Evolutionary conservation across 2,113 vertebrate species (phyloP), one percentile per base, ranked within the genome.

Genomic region (Girardinichthys multiradiatus): DNA sequence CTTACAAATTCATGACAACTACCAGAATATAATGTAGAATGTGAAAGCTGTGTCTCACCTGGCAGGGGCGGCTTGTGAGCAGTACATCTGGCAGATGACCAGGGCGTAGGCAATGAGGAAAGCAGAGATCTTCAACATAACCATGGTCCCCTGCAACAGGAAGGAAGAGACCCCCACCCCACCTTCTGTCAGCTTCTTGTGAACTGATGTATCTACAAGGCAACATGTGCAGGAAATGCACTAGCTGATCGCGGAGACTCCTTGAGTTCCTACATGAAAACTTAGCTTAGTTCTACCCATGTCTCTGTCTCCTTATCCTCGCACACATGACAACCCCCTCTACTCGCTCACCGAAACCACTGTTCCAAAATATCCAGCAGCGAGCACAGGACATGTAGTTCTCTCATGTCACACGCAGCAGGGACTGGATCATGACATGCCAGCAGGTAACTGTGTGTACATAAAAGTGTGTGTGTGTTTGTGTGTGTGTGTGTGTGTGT

Each of bases 1-100:
- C 30, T 15, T 51, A 1, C 15, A 30, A 70, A 68, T 21, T 31
- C 26, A 31, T 4, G 63, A 61, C 15, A 30, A 27, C 28, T 26
- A 37, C 24, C 14, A 35, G 62, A 30, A 4, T 42, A 0, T 45
- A 33, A 57, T 64, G 35, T 66, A 1, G 58, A 68, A 29, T 14
- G 26, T 35, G n/a, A n/a, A 26, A 37, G 27, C 65, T 51, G 45
- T 2, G 21, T 84, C 94, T 96, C 94, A 99, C 98, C 97, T 97
- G 94, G 95, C 92, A 42, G 97, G 95, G 11, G 94, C 94, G 30
- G 96, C 96, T 80, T 96, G 95, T 89, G 95, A 95, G 93, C 94
- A 93, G 77, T 94, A 95, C 93, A 96, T 96, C 94, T 97, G 97
- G 94, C 96, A 97, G 72, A 97, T 93, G 81, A 97, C 95, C 94